phyloP scores from a whole-genome alignment of 2,888 invertebrate genomes.

The Julus scanicus region DNA sequence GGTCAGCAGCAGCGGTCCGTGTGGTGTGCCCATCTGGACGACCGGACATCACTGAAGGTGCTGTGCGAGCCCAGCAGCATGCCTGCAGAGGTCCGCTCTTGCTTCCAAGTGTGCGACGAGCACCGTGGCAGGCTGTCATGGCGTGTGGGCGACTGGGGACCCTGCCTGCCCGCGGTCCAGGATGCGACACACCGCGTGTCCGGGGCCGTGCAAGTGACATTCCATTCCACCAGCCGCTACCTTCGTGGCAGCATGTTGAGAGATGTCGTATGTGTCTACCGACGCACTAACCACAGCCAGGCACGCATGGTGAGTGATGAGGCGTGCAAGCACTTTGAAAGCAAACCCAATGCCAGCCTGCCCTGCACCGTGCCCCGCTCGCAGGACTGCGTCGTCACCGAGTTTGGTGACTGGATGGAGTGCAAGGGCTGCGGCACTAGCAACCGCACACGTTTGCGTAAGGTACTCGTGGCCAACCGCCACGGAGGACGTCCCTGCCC shows the following conservation, averaged over 20 bases:
- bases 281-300: conserved; percentile 57
- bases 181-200: conserved; percentile 53
- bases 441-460: conserved; percentile 70
- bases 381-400: conserved; percentile 64
- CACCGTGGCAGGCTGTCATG: conserved; percentile 57
- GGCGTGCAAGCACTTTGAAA: conserved; percentile 58
- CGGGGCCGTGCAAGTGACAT: conserved; percentile 54
- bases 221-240: conserved; percentile 56
- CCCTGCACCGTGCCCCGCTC: conserved; percentile 59
- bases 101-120: conserved; percentile 59
- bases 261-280: conserved; percentile 57
- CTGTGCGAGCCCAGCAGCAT: conserved; percentile 57
- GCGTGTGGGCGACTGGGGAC: conserved; percentile 58
- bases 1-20: conserved; percentile 57
- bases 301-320: conserved; percentile 58
- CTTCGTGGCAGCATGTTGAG: conserved; percentile 55
- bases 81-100: conserved; percentile 54
- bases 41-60: conserved; percentile 58
- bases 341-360: conserved; percentile 56
- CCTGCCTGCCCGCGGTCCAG: conserved; percentile 55
- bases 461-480: conserved; percentile 70
- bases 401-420: conserved; percentile 62
- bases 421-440: conserved; percentile 65
- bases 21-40: conserved; percentile 59
- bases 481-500: conserved; percentile 70